Evolutionary conservation across 2,888 invertebrate species (phyloP), one percentile per base, ranked within the genome.

Genomic region (Shargacucullia verbasci): DNA sequence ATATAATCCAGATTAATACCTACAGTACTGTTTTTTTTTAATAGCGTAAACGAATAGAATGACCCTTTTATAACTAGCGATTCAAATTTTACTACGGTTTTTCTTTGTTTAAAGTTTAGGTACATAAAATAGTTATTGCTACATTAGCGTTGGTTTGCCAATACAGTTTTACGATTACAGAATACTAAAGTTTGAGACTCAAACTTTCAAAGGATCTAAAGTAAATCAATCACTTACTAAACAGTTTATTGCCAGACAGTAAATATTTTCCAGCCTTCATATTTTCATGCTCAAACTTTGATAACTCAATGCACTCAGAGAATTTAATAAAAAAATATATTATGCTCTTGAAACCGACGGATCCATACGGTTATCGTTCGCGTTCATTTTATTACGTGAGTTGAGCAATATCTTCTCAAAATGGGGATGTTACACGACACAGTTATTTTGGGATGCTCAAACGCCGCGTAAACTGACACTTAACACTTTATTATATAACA

Each of bases 361-460:
- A 53, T 54, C 38, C 52, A 59, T 40, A 39, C 37, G 57, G 59
- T 40, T 54, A 50, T 57, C 40, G 52, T 55, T 59, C 45, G 14
- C 69, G 67, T 72, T 65, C 71, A 67, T 81, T 83, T 84, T 84
- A 86, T 85, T 84, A 84, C 29, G 29, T 84, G 75, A 76, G 76
- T 74, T 67, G 52, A 70, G 75, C 74, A 72, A 78, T 82, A 79
- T 80, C 71, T 52, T 52, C 52, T 60, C 38, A 54, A 53, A 82
- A 75, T 76, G 67, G 70, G 75, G 72, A 62, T 78, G 78, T 82
- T 69, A 72, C 72, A 66, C 69, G 73, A 79, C 71, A 73, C 58
- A 61, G 76, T 80, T 83, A 79, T 79, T 81, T 80, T 68, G 78
- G 81, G 77, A 78, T 66, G 56, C 73, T 73, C 70, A 68, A 73